Evolutionary conservation across 1,140 invertebrate genomes (phyloP).

Genomic region (Homalodisca vitripennis): DNA sequence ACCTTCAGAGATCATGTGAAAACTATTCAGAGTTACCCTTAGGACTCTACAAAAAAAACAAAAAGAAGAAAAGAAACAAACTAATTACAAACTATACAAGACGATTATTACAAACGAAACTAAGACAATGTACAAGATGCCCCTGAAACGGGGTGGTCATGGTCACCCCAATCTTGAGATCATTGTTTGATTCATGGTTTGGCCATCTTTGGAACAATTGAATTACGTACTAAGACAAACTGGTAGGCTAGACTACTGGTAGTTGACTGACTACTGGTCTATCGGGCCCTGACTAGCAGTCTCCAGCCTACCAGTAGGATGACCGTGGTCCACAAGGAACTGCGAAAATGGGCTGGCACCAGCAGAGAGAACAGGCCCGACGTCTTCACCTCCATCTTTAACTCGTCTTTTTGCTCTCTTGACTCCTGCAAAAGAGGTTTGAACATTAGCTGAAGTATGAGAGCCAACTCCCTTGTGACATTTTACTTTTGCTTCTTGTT

Average conservation of each 20-base stretch:
- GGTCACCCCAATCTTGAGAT: slow-evolving; percentile 33
- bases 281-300: slow-evolving; percentile 42
- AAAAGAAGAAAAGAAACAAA: slow-evolving; percentile 33
- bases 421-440: too few relatives aligned
- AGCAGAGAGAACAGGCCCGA: slow-evolving; percentile 46
- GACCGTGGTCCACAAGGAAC: slow-evolving; percentile 49
- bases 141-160: too few relatives aligned
- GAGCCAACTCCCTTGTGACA: too few relatives aligned
- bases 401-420: too few relatives aligned
- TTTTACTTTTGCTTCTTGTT: too few relatives aligned
- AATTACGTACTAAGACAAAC: slow-evolving; percentile 18
- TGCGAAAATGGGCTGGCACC: slow-evolving; percentile 43
- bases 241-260: neutral
- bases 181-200: slow-evolving; percentile 34
- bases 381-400: slow-evolving; percentile 32
- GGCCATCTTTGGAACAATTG: slow-evolving; percentile 37
- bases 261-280: slow-evolving; percentile 29
- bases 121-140: slow-evolving; percentile 22
- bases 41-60: slow-evolving; percentile 33
- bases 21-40: slow-evolving; percentile 37
- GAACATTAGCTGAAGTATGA: too few relatives aligned
- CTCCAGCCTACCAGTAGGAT: slow-evolving; percentile 47
- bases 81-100: slow-evolving; percentile 36
- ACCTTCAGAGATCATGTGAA: slow-evolving; percentile 40
- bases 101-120: slow-evolving; percentile 22